Percentiles rank a stretch among this genome's conserved stretches.
Conservation (phyloP, 2,113 vertebrate species). For the Asarcornis scutulata region DNA sequence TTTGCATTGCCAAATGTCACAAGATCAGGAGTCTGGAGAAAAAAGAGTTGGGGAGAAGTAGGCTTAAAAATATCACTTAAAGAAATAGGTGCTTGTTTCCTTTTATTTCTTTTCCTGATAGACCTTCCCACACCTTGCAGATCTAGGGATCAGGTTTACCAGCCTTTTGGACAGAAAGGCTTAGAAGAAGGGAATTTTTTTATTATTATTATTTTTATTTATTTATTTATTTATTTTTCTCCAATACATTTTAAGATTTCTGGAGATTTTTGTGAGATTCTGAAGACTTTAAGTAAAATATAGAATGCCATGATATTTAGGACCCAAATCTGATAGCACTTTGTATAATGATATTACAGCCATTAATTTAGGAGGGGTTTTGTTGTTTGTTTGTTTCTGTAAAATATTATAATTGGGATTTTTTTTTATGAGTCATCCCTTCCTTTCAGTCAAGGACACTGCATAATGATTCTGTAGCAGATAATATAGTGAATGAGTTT, state of each 20-base stretch:
- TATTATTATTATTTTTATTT: too few species aligned
- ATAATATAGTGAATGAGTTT: background rate
- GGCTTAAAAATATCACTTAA: slow-evolving; percentile 14
- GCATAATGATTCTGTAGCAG: background rate
- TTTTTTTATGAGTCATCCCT: background rate
- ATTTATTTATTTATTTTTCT: background rate
- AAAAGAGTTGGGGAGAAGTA: background rate
- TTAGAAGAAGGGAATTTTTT: background rate
- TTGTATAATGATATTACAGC: background rate
- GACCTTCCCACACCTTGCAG: background rate
- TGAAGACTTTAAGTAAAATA: background rate
- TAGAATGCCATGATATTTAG: background rate
- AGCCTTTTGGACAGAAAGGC: background rate
- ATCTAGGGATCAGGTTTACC: background rate
- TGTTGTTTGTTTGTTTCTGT: background rate
- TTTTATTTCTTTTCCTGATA: background rate
- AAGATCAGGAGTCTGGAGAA: slow-evolving; percentile 16
- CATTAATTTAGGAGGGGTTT: background rate
- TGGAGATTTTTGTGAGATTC: background rate
- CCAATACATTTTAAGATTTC: background rate
- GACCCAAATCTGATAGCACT: background rate
- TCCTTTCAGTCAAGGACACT: background rate
- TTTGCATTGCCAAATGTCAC: slow-evolving; percentile 25
- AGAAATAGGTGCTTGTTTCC: background rate
- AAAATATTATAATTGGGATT: background rate